Evolutionary conservation across 1,140 invertebrate species (phyloP), one percentile per base, ranked within the genome.

Genomic region (Drosophila nebulosa): DNA sequence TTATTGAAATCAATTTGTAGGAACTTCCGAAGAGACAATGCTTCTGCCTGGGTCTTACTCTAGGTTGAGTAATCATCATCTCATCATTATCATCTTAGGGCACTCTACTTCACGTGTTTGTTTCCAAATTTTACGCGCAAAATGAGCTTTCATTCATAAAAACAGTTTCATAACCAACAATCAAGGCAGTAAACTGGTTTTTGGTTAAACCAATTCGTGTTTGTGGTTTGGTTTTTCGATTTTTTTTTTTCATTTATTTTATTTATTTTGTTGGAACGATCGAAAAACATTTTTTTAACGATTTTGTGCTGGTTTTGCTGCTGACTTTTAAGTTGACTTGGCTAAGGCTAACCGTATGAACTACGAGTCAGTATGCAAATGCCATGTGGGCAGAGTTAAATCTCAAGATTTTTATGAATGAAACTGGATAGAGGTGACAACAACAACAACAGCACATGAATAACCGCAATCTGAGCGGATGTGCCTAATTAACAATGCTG

Each of bases 401-500:
- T 65, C 27, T 59, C 59, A 42, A 72, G 77, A 80, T 80, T 86
- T 85, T 85, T 86, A 85, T 85, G 81, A 85, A 85, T 85, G 81
- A 85, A 85, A 78, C 70, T 51, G 12, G 42, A 36, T 64, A 42
- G 22, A 52, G 67, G 51, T 61, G 50, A 64, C 12, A 42, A 61
- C 35, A 61, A 64, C 35, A 70, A 72, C 72, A 57, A 69, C 18
- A 26, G n/a, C 22, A 50, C 32, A 58, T 1, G 12, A 56, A n/a
- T n/a, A 56, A 36, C 32, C 16, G 14, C 1, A 46, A 60, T 66
- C n/a, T n/a, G 64, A 81, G 78, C 81, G 81, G 81, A 85, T 85
- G 81, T 85, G 81, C 81, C 81, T 85, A 85, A 85, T 85, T 85
- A 85, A 85, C 74, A 86, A 78, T 80, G 81, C 70, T 85, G 74